Percentiles rank a stretch among this genome's conserved stretches.
Evolutionary conservation across 92 coral and sea anemone species (phyloP).

Genomic region (Galaxea fascicularis): DNA sequence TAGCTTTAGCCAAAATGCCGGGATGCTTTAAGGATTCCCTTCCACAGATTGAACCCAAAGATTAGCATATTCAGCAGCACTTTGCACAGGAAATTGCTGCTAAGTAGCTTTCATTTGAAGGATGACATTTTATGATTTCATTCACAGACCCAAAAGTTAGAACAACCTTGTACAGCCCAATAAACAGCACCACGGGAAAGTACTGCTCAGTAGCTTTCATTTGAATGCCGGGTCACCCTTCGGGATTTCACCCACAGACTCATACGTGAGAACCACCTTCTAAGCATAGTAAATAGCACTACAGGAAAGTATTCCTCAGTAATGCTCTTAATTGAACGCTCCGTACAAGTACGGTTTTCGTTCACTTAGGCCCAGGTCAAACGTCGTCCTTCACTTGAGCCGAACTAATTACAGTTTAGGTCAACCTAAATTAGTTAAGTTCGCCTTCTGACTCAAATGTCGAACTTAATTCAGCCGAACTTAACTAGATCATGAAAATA

Average conservation of each 20-base stretch:
- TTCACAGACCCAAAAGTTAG: background rate
- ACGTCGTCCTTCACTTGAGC: too few species aligned
- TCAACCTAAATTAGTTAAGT: too few species aligned
- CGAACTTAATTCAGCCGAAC: too few species aligned
- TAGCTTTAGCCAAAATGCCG: background rate
- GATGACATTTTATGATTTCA: background rate
- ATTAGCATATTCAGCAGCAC: background rate
- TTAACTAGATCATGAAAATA: too few species aligned
- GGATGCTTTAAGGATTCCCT: background rate
- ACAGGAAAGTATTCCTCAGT: background rate
- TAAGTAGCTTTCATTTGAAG: background rate
- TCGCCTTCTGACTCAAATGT: too few species aligned
- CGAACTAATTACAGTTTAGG: too few species aligned
- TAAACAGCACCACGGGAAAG: background rate
- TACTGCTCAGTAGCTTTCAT: background rate
- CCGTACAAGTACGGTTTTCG: too few species aligned
- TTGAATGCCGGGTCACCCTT: background rate
- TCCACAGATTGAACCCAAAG: background rate
- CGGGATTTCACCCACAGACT: background rate
- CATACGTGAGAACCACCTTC: background rate
- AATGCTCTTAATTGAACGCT: background rate
- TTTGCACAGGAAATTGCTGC: background rate
- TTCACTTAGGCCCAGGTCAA: too few species aligned
- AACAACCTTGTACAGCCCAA: background rate
- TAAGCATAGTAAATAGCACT: background rate